Evolutionary conservation across 2,113 vertebrate genomes (phyloP), one percentile per base, ranked within the genome.

Genomic region (Spea multiplicata): DNA sequence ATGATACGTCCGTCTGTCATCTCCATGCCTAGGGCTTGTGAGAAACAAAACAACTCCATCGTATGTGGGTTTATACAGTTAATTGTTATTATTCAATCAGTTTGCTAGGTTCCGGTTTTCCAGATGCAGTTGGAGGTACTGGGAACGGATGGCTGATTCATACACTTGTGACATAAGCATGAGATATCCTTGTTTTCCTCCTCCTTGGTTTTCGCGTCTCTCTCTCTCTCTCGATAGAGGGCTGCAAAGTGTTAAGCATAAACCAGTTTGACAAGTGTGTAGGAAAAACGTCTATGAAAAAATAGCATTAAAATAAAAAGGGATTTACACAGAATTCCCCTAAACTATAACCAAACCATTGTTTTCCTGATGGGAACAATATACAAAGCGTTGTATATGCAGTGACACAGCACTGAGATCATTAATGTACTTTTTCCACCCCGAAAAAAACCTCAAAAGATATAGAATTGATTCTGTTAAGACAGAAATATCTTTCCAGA

Each of bases 191-290:
- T 83, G 83, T 82, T 81, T 81, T 74, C 82, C 84, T 85, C 82
- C 80, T 83, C 79, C 78, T 64, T n/a, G 82, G 76, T 74, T 84
- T 85, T 88, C 89, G 87, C 89, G 88, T 89, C 84, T 88, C 55
- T 74, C 82, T 82, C 81, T 57, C 75, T 30, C 44, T 59, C 4
- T 72, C 30, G n/a, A 48, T 72, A 52, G 66, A 77, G 75, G 66
- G n/a, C 66, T 77, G 75, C 55, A 62, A 47, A 69, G 75, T 76
- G 6, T 76, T 45, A 17, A 61, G 48, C 14, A 13, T 5, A 74
- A 72, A 72, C 69, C 70, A 70, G 76, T 78, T 61, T 55, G 49
- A 44, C 69, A 72, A 47, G 69, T 78, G 48, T 46, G 48, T 47
- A 65, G 59, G 62, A 72, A 72, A 71, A 6, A 49, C 64, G 45